Base-by-base conservation (phyloP, 2,797 vertebrate species). In the Simalia tracyae region DNA sequence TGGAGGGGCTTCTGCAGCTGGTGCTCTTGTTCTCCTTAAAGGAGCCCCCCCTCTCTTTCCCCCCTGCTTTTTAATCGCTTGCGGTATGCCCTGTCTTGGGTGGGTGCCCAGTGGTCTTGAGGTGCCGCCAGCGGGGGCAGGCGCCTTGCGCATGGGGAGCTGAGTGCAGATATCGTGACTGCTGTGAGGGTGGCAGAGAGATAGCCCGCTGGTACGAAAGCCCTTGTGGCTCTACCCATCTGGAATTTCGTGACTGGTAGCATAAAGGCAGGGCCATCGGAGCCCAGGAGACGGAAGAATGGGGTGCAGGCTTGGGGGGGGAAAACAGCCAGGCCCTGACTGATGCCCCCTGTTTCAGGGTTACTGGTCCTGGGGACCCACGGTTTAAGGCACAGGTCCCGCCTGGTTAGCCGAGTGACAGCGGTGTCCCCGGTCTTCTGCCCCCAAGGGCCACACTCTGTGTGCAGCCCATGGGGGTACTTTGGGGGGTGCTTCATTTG, bases 81-180 rank as follows among this genome's bases (percentile, higher is more conserved):
- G 42, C 60, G 15, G 59, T 26, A 26, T 24, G 61, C 24, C 2
- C 54, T 42, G 54, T 6, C 19, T 76, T 57, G 72, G 92, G 76
- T 14, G 57, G 76, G n/a, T 8, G 50, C 57, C 84, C 31, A 26
- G 81, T 1, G 5, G n/a, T 63, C 46, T 56, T 88, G 76, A 56
- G 76, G 84, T 91, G 10, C 26, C 5, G 5, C 86, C 31, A 31
- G 57, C 4, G 63, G 87, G 90, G 76, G 84, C 6, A 6, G 87
- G 22, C 1, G 28, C 36, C 12, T 63, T 59, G 36, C 9, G 36
- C 3, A 2, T 5, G 15, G 12, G 84, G 36, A n/a, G 26, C 19
- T 14, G 2, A 10, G 31, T n/a, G 2, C 28, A 11, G 56, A 42
- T 89, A 54, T 89, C 91, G 81, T 92, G 91, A 89, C 91, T 26